Percentiles rank a stretch among this genome's conserved stretches.
These are phyloP conservation scores for Salvelinus alpinus DNA, from an alignment of 2,113 vertebrate species.

Conservation along the genomic window DNA sequence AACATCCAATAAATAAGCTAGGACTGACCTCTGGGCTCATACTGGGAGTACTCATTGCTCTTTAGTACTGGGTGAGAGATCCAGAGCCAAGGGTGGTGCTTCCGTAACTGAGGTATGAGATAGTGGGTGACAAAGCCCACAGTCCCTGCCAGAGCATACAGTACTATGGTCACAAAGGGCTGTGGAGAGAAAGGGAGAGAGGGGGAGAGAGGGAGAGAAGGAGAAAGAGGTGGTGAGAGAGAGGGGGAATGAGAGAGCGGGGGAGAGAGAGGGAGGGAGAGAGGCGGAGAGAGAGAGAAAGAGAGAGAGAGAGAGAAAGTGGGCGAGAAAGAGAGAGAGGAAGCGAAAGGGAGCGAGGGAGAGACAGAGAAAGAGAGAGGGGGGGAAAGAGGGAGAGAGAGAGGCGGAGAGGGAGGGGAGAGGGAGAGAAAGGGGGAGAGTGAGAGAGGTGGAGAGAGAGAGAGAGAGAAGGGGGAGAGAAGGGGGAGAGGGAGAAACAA, in stretches of 20 bases:
- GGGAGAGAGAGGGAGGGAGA: no score
- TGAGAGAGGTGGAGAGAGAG: no score
- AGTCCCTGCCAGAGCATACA: conserved; percentile 84
- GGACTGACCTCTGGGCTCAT: conserved; percentile 87
- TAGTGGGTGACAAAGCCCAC: conserved; percentile 93
- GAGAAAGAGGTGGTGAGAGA: no score
- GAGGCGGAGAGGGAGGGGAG: no score
- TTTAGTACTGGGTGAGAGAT: conserved; percentile 93
- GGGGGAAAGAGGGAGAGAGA: no score
- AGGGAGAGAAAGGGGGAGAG: no score
- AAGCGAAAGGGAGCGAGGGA: no score
- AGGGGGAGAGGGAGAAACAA: conserved; percentile 80
- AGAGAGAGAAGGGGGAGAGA: rapidly evolving
- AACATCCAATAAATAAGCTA: neutral
- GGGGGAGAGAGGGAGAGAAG: neutral
- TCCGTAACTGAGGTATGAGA: conserved; percentile 92
- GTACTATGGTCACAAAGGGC: conserved; percentile 91
- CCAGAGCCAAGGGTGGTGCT: conserved; percentile 97
- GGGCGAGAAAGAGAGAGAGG: rapidly evolving
- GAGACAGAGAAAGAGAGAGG: rapidly evolving
- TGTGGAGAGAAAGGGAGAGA: conserved; percentile 46
- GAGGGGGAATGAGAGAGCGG: rapidly evolving
- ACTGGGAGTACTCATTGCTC: conserved; percentile 88
- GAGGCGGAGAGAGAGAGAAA: no score
- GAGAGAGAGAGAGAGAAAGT: no score